phyloP scores from a whole-genome alignment of 64 coral and sea anemone genomes.

The Porites australiensis region DNA sequence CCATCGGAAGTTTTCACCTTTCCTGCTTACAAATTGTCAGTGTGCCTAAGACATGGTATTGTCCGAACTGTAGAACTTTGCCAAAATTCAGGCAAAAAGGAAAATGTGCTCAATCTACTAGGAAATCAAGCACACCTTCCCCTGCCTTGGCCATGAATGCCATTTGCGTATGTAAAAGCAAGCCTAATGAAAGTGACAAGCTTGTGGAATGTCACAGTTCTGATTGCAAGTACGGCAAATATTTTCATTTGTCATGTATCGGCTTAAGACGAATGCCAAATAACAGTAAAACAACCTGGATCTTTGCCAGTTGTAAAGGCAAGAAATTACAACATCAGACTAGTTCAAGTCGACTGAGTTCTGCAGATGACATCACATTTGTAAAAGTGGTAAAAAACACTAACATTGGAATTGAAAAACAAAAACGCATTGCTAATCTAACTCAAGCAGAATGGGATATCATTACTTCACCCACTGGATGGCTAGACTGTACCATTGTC shows the following conservation, averaged over 20 bases:
- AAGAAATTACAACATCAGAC: not conserved
- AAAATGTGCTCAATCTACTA: not conserved
- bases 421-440: constrained; percentile 48
- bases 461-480: constrained; percentile 24
- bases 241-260: constrained; percentile 57
- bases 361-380: constrained; percentile 16
- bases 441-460: constrained; percentile 60
- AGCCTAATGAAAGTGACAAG: constrained; percentile 43
- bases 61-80: constrained; percentile 51
- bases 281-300: constrained; percentile 59
- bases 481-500: constrained; percentile 49
- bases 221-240: constrained; percentile 37
- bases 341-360: constrained; percentile 31
- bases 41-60: constrained; percentile 36
- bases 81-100: constrained; percentile 53
- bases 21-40: constrained; percentile 18
- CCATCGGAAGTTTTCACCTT: not conserved
- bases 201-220: constrained; percentile 58
- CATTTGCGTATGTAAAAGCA: constrained; percentile 26
- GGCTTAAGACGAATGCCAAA: constrained; percentile 52
- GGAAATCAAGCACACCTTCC: not conserved
- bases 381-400: constrained; percentile 24
- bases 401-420: constrained; percentile 37
- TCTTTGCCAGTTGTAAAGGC: constrained; percentile 30
- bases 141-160: constrained; percentile 12